Percentiles rank a stretch among this genome's conserved stretches.
Conservation (phyloP, 2,888 invertebrate species). For the Bombylius major region DNA sequence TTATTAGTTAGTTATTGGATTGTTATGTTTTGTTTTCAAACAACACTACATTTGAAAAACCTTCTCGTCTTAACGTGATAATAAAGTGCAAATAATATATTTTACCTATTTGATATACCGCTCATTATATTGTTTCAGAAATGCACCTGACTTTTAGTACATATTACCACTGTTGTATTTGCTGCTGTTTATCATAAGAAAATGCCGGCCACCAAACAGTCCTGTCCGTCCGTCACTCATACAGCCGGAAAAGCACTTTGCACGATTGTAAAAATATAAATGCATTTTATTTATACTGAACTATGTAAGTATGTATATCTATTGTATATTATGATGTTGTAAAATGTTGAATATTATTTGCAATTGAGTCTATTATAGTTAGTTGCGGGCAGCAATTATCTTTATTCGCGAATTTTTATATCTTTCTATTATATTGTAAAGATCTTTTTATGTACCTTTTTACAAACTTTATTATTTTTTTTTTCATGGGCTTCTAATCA, state of each 20-base stretch:
- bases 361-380: neutral
- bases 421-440: too few relatives aligned
- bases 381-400: neutral
- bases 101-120: neutral
- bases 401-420: neutral
- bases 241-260: neutral
- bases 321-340: neutral
- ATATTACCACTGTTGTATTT: neutral
- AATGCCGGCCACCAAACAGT: too few relatives aligned
- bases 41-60: neutral
- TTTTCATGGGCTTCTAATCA: too few relatives aligned
- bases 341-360: neutral
- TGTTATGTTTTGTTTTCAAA: too few relatives aligned
- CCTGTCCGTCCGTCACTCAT: neutral
- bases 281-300: too few relatives aligned
- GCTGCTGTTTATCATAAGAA: too few relatives aligned
- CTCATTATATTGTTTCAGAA: neutral
- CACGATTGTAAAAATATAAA: neutral
- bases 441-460: too few relatives aligned
- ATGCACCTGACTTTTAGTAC: neutral
- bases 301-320: neutral
- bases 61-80: neutral
- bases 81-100: neutral
- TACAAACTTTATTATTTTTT: too few relatives aligned
- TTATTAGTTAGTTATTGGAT: too few relatives aligned